These are phyloP conservation scores for Neotragus moschatus DNA, from an alignment of 2,113 vertebrate genomes.

Conservation along the genomic window DNA sequence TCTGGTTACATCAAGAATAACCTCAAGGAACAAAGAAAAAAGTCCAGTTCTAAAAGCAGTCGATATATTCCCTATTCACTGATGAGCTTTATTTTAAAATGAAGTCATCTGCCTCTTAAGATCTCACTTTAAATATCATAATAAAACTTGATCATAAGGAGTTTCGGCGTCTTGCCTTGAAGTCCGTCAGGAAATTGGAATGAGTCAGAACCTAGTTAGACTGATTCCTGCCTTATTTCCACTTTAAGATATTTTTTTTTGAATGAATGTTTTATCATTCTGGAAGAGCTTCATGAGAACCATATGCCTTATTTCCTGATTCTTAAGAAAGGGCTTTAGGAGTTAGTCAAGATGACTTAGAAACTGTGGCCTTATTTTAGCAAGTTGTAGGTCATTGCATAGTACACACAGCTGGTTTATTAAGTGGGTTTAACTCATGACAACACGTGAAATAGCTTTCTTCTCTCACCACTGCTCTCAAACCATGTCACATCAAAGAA, in stretches of 20 bases:
- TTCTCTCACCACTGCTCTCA: not conserved
- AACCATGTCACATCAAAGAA: not conserved
- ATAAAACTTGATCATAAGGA: not conserved
- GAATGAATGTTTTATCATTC: slow-evolving; percentile 30
- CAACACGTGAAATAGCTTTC: not conserved
- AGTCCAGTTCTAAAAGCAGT: not conserved
- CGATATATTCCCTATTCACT: not conserved
- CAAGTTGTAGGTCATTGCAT: slow-evolving; percentile 14
- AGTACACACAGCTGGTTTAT: not conserved
- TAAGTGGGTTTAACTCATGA: not conserved
- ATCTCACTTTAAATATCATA: not conserved
- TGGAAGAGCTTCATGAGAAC: slow-evolving; percentile 1
- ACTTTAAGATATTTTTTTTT: not conserved
- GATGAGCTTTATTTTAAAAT: slow-evolving; percentile 38
- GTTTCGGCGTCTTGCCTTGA: not conserved
- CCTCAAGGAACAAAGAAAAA: not conserved
- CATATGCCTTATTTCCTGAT: slow-evolving; percentile 13
- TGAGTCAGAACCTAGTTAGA: slow-evolving; percentile 21
- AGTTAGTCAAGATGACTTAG: not conserved
- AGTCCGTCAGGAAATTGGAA: not conserved
- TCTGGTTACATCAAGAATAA: not conserved
- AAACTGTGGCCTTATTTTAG: slow-evolving; percentile 22
- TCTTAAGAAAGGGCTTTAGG: not conserved
- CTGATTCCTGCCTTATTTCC: slow-evolving; percentile 7
- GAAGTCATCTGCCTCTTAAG: slow-evolving; percentile 14